Percentiles rank a stretch among this genome's conserved stretches.
Evolutionary conservation across 2,113 vertebrate species (phyloP).

Genomic region (Proteles cristata): DNA sequence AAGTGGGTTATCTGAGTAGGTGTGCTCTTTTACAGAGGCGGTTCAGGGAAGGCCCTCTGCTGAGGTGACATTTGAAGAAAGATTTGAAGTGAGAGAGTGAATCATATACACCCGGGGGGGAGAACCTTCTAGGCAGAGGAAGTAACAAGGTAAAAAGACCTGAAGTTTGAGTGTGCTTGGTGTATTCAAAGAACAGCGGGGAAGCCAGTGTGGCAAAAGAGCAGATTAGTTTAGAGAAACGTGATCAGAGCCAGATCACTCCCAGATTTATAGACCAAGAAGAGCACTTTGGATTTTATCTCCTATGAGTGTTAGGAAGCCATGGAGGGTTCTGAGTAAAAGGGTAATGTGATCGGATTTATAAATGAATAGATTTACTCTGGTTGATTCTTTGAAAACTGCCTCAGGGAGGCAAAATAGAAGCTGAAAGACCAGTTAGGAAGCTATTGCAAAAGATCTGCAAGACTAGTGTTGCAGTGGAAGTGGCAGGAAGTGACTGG

Average conservation of each 20-base stretch:
- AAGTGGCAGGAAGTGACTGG: background rate
- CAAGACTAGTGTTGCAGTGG: background rate
- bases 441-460: background rate
- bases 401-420: constrained; percentile 13
- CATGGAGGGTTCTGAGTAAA: background rate
- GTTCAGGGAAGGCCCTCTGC: constrained; percentile 28
- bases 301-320: background rate
- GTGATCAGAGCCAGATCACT: background rate
- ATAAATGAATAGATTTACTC: constrained; percentile 34
- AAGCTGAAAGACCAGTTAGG: constrained; percentile 43
- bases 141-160: background rate
- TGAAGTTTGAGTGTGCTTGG: background rate
- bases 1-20: background rate
- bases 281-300: background rate
- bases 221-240: background rate
- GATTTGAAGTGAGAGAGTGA: background rate
- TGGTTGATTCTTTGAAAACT: constrained; percentile 6
- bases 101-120: background rate
- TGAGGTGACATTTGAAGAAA: background rate
- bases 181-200: background rate
- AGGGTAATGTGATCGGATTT: background rate
- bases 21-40: background rate
- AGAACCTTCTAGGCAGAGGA: background rate
- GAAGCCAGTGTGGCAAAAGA: background rate
- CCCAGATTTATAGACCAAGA: background rate